phyloP scores from a whole-genome alignment of 92 coral and sea anemone species.

The Zoanthus sansibaricus region DNA sequence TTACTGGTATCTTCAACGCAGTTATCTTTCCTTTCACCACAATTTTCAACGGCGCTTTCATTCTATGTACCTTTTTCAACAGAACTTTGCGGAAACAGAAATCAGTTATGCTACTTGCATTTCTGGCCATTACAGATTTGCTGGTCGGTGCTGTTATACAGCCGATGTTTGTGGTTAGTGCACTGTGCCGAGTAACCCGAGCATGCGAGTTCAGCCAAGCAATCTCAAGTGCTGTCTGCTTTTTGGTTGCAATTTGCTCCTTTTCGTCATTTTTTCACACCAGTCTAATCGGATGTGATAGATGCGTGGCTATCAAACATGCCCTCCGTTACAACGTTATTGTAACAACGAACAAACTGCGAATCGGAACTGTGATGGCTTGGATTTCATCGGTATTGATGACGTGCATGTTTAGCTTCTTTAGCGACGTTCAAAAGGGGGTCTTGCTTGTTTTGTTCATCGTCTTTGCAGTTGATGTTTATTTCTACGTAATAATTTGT shows the following conservation, averaged over 20 bases:
- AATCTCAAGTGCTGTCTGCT: neutral
- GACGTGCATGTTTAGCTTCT: neutral
- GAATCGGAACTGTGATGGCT: neutral
- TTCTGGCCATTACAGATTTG: neutral
- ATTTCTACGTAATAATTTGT: neutral
- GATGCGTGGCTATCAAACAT: neutral
- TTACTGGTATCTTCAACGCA: neutral
- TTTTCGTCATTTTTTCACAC: neutral
- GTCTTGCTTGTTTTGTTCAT: neutral
- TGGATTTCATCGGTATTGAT: neutral
- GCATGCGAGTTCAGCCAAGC: neutral
- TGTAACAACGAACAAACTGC: neutral
- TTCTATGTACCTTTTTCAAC: neutral
- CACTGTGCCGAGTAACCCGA: neutral
- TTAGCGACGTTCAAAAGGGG: neutral
- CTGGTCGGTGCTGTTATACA: neutral
- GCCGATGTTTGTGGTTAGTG: neutral
- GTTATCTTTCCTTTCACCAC: neutral
- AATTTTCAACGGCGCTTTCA: neutral
- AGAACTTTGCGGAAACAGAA: neutral
- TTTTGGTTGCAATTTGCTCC: neutral
- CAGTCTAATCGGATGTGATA: neutral
- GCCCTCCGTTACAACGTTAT: neutral
- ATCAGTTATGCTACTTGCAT: neutral
- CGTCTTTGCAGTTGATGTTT: neutral